These are phyloP conservation scores for Sturmia bella DNA, from an alignment of 2,888 invertebrate genomes.

Conservation along the genomic window DNA sequence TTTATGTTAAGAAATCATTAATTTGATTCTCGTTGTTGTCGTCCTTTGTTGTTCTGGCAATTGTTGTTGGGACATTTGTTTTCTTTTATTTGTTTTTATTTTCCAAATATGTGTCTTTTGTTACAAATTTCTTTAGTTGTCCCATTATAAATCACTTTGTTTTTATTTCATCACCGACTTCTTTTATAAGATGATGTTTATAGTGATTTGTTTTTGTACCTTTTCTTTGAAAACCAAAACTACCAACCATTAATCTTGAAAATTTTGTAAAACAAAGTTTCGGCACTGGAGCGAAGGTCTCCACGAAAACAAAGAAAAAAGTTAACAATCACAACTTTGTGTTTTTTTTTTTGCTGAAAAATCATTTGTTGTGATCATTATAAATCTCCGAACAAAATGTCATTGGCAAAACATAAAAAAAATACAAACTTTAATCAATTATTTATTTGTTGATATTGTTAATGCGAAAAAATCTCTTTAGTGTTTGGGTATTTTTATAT, in stretches of 20 bases:
- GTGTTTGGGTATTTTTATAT: constrained; percentile 40
- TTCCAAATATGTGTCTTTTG: constrained; percentile 42
- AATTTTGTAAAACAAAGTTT: constrained; percentile 46
- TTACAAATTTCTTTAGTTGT: constrained; percentile 55
- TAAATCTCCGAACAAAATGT: constrained; percentile 49
- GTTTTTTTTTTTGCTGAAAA: not conserved
- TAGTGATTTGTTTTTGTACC: not conserved
- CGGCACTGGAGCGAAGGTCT: constrained; percentile 3
- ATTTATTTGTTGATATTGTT: constrained; percentile 13
- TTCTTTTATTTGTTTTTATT: constrained; percentile 19
- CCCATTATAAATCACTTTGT: constrained; percentile 68
- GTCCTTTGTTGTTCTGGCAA: constrained; percentile 63
- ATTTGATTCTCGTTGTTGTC: constrained; percentile 46
- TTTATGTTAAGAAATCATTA: constrained; percentile 48
- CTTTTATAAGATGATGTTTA: not conserved
- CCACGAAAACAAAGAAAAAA: constrained; percentile 1
- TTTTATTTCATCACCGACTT: constrained; percentile 58
- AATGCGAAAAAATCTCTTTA: constrained; percentile 24
- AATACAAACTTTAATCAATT: constrained; percentile 44
- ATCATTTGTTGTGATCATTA: constrained; percentile 49
- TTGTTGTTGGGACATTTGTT: constrained; percentile 44
- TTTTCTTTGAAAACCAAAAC: constrained; percentile 22
- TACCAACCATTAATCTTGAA: constrained; percentile 48
- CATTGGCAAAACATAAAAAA: constrained; percentile 14
- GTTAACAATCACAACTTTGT: constrained; percentile 30